A percentile compares a stretch with the other conserved stretches of the same genome.
Conservation (phyloP, 2,797 vertebrate genomes). For the Sparidentex hasta region DNA sequence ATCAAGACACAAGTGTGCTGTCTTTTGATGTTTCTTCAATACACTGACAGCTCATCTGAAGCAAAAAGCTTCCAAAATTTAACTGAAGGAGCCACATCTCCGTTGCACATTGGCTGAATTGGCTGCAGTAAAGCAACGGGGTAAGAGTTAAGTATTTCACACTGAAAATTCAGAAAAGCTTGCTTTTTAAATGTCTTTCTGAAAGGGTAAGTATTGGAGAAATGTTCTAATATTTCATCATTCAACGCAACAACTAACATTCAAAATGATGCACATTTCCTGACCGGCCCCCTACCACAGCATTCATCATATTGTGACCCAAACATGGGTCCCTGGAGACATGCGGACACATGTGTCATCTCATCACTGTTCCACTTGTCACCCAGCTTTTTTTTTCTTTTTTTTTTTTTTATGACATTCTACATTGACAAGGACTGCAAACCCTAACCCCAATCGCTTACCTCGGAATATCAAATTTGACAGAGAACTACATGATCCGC, state of each 20-base stretch:
- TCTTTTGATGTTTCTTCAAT: constrained; percentile 65
- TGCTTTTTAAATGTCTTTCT: constrained; percentile 51
- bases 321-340: constrained; percentile 48
- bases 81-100: constrained; percentile 24
- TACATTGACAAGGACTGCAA: constrained; percentile 34
- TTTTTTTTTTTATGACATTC: constrained; percentile 12
- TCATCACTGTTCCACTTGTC: constrained; percentile 51
- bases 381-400: constrained; percentile 28
- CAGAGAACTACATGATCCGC: constrained; percentile 31
- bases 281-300: constrained; percentile 22
- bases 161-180: constrained; percentile 30
- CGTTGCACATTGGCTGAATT: constrained; percentile 20
- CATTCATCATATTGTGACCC: constrained; percentile 55
- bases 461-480: constrained; percentile 51
- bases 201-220: constrained; percentile 21
- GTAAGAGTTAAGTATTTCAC: constrained; percentile 27
- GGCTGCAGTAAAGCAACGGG: constrained; percentile 18
- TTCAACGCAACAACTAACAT: constrained; percentile 27
- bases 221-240: constrained; percentile 63
- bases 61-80: constrained; percentile 44
- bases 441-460: constrained; percentile 31
- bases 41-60: constrained; percentile 51
- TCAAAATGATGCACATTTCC: constrained; percentile 28
- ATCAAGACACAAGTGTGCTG: constrained; percentile 52
- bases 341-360: constrained; percentile 38